Evolutionary conservation across 2,113 vertebrate genomes (phyloP), one percentile per base, ranked within the genome.

Genomic region (Erythrolamprus reginae): DNA sequence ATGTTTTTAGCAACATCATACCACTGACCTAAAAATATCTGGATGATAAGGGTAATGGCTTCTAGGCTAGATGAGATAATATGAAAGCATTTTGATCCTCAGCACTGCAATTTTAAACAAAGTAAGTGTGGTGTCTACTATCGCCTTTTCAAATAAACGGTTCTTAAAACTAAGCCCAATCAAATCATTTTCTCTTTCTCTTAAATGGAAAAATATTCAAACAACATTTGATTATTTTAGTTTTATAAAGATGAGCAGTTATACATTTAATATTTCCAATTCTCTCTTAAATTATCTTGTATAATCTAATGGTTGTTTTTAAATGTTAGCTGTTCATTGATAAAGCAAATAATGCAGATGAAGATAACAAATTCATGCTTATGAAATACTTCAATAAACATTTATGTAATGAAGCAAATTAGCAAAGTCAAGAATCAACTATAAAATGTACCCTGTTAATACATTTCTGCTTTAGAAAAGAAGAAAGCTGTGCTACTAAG

Each of bases 311-410:
- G 86, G 88, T 47, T 89, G 84, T 1, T 58, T 90, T 92, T 50
- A 51, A 87, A 91, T 90, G 13, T 0, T n/a, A 93, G 96, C 97
- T 97, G 97, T 96, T 97, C 97, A 97, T 97, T 96, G 84, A 48
- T 77, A 94, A 96, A 96, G 93, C 55, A 93, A 95, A 93, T 94
- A 93, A 94, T 97, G 96, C 97, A 97, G 96, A 77, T 96, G 95
- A 96, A 96, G 94, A 94, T 56, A 84, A 87, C 0, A 90, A 93
- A 92, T 88, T 93, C 33, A 94, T 90, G 93, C 90, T 92, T 51
- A 92, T 5, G 21, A 38, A 89, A 92, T 77, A 24, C 87, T 70
- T 19, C 58, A 94, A 88, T 50, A 88, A 91, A 91, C 93, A 17
- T 82, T 58, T n/a, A 52, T 92, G 93, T 93, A 82, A 94, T 87